Percentiles rank a stretch among this genome's conserved stretches.
Conservation (phyloP, 2,888 invertebrate genomes). For the Hermodice carunculata region DNA sequence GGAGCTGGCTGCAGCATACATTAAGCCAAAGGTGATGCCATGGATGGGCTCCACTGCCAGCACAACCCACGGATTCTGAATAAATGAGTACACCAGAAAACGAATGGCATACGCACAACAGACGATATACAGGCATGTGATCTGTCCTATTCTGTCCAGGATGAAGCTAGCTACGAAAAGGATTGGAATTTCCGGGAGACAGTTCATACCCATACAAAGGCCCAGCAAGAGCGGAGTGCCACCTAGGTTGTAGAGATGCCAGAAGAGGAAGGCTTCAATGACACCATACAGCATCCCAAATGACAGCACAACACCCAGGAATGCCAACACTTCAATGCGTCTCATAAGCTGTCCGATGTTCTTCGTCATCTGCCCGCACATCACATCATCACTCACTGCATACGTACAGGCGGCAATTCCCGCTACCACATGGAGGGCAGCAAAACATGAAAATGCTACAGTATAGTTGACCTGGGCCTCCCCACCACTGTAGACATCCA, state of each 20-base stretch:
- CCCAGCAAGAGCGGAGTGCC: conserved; percentile 54
- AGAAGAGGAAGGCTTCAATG: conserved; percentile 88
- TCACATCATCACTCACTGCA: conserved; percentile 45
- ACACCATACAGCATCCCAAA: conserved; percentile 91
- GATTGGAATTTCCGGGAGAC: conserved; percentile 53
- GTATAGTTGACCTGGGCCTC: conserved; percentile 45
- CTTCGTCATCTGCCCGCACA: conserved; percentile 73
- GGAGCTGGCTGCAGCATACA: conserved; percentile 93
- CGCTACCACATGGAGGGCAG: conserved; percentile 80
- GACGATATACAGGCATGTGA: conserved; percentile 86
- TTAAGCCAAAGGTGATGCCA: conserved; percentile 89
- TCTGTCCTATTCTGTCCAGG: conserved; percentile 80
- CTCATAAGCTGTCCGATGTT: conserved; percentile 82
- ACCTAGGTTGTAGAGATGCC: conserved; percentile 63
- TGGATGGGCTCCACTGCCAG: conserved; percentile 88
- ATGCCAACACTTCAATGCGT: conserved; percentile 84
- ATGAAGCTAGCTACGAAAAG: conserved; percentile 87
- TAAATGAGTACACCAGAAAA: conserved; percentile 78
- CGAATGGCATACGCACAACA: conserved; percentile 84
- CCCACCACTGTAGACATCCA: conserved; percentile 42
- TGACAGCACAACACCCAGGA: conserved; percentile 84
- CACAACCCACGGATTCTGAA: conserved; percentile 65
- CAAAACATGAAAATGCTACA: conserved; percentile 56
- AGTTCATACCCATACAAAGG: conserved; percentile 53
- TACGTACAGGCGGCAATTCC: conserved; percentile 76